Evolutionary conservation across 1,140 invertebrate species (phyloP).

Genomic region (Drosophila ohnishii): DNA sequence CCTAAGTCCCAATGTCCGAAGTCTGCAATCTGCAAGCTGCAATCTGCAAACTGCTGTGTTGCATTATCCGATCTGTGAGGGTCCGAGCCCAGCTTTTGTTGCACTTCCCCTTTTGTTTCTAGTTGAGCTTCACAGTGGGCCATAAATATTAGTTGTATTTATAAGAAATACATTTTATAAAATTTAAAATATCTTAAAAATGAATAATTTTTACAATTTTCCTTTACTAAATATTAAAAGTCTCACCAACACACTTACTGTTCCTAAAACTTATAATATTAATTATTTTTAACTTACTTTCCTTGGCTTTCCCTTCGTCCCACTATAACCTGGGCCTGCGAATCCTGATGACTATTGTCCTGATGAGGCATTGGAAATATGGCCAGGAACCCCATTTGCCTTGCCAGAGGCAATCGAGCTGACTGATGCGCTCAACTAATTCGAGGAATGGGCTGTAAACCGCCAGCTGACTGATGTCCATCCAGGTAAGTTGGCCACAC

Average conservation of each 20-base stretch:
- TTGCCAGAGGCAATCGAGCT: constrained; percentile 44
- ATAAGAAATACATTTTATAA: neutral
- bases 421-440: constrained; percentile 53
- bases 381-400: constrained; percentile 14
- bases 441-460: neutral
- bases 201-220: no score
- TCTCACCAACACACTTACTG: no score
- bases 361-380: constrained; percentile 49
- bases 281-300: no score
- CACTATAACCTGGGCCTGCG: no score
- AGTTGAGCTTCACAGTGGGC: constrained; percentile 11
- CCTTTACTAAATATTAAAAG: no score
- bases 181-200: neutral
- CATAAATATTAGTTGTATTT: neutral
- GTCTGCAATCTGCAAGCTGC: constrained; percentile 1
- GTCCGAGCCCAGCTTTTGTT: constrained; percentile 9
- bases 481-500: constrained; percentile 13
- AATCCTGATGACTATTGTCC: constrained; percentile 49
- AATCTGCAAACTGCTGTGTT: constrained; percentile 2
- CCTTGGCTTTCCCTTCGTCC: no score
- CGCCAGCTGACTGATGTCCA: constrained; percentile 25
- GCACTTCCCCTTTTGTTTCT: constrained; percentile 6
- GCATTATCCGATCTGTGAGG: constrained; percentile 29
- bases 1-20: constrained; percentile 8
- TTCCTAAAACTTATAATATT: no score